Conservation (phyloP, 2,113 vertebrate species). For the Actenoides lindsayi region DNA sequence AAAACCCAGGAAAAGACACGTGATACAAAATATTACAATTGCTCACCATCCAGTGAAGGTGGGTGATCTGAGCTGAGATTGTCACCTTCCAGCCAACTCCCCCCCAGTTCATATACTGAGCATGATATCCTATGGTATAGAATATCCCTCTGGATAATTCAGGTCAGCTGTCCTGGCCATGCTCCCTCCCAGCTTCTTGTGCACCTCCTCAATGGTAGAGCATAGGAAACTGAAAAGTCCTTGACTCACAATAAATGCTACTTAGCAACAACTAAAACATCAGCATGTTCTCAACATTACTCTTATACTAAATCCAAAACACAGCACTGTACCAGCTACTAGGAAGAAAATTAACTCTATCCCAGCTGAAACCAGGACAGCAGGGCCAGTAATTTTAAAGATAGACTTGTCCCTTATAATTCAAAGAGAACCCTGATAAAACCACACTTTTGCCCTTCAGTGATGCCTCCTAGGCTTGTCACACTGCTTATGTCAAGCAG, state of each 20-base stretch:
- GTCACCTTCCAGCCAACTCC: not conserved
- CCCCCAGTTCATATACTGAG: not conserved
- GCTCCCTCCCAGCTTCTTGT: not conserved
- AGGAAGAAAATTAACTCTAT: not conserved
- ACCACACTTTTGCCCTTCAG: not conserved
- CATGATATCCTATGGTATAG: not conserved
- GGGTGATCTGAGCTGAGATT: too few species aligned
- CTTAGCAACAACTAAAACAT: not conserved
- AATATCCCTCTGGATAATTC: not conserved
- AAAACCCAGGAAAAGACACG: not conserved
- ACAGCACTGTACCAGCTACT: not conserved
- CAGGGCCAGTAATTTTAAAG: not conserved
- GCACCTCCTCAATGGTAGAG: not conserved
- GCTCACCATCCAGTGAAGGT: too few species aligned
- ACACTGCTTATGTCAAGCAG: not conserved
- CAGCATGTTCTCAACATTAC: not conserved
- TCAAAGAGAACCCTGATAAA: not conserved
- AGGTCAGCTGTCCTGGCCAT: not conserved
- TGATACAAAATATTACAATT: not conserved
- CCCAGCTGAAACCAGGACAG: not conserved
- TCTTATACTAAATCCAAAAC: not conserved
- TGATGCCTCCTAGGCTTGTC: not conserved
- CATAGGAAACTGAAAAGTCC: not conserved
- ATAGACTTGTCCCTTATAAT: not conserved
- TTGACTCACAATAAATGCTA: too few species aligned